Evolutionary conservation across 2,797 vertebrate species (phyloP), one percentile per base, ranked within the genome.

Genomic region (Brachyalestes nurse): DNA sequence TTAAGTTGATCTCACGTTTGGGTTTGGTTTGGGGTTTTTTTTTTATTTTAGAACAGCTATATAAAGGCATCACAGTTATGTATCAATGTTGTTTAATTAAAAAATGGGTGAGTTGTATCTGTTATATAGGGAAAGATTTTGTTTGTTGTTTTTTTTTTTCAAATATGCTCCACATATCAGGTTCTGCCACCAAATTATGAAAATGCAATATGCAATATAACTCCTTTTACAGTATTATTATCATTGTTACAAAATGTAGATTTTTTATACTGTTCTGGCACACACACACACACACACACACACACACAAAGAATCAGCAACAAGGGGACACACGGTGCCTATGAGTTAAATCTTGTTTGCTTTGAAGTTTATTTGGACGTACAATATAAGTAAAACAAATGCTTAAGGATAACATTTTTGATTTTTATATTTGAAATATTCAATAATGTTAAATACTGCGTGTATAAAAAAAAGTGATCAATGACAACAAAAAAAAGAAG

Each of bases 401-500:
- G 69, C 83, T 81, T 85, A 78, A 78, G 77, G 82, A 83, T 84
- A 80, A 81, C 74, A 76, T 78, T 79, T 82, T 61, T 84, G 62
- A 85, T 83, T 82, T 55, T 69, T 77, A 85, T 85, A 76, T 78
- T 77, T 80, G 74, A 82, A 87, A 78, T 70, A 83, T 83, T 84
- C 81, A 84, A 85, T 86, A 85, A 72, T 70, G 81, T 86, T 83
- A 87, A 90, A 90, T 87, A 86, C 84, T 86, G 82, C 80, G 79
- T 76, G 74, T 87, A 89, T 87, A 86, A 89, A 87, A 87, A 85
- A 86, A 84, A 60, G 62, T 72, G 57, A 74, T 79, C 55, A 84
- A 74, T 78, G 38, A 58, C 74, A 82, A 42, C 40, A 42, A 42
- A 42, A 42, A 76, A 83, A 82, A 66, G 83, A 76, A 45, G 10